A percentile compares a stretch with the other conserved stretches of the same genome.
Evolutionary conservation across 2,113 vertebrate species (phyloP).

Genomic region (Synodontis membranacea): DNA sequence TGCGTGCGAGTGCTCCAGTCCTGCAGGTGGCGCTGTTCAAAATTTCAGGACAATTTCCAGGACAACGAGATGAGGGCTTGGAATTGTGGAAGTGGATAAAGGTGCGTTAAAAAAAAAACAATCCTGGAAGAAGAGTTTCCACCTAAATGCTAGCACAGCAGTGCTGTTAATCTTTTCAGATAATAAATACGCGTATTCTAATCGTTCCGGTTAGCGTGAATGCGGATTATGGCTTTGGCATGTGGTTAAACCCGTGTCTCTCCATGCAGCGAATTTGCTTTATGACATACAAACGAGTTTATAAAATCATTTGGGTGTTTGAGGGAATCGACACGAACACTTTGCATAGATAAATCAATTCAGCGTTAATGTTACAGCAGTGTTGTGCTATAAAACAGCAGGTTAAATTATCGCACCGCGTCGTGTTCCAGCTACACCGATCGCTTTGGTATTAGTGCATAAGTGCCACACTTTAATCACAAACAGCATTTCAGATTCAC

Average conservation of each 20-base stretch:
- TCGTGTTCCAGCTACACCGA: conserved; percentile 67
- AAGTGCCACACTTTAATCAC: conserved; percentile 49
- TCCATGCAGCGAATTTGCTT: conserved; percentile 16
- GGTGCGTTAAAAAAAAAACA: not conserved
- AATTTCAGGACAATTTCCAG: not conserved
- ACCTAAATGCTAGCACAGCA: not conserved
- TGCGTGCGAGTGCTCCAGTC: not conserved
- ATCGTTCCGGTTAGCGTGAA: not conserved
- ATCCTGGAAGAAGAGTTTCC: not conserved
- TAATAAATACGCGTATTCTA: not conserved
- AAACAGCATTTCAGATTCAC: conserved; percentile 1
- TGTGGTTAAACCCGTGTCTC: conserved; percentile 36
- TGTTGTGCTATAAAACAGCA: conserved; percentile 41
- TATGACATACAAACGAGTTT: conserved; percentile 12
- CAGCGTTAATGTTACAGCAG: conserved; percentile 54
- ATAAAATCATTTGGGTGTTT: conserved; percentile 8
- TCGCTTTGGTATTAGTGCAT: conserved; percentile 78
- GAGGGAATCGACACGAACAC: not conserved
- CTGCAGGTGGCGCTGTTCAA: not conserved
- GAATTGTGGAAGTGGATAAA: not conserved
- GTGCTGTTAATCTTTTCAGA: not conserved
- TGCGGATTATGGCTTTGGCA: conserved; percentile 13
- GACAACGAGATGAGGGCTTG: not conserved
- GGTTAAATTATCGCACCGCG: conserved; percentile 10
- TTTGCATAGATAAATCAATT: conserved; percentile 51